Conservation (phyloP, 2,113 vertebrate species). For the Rallus limicola region DNA sequence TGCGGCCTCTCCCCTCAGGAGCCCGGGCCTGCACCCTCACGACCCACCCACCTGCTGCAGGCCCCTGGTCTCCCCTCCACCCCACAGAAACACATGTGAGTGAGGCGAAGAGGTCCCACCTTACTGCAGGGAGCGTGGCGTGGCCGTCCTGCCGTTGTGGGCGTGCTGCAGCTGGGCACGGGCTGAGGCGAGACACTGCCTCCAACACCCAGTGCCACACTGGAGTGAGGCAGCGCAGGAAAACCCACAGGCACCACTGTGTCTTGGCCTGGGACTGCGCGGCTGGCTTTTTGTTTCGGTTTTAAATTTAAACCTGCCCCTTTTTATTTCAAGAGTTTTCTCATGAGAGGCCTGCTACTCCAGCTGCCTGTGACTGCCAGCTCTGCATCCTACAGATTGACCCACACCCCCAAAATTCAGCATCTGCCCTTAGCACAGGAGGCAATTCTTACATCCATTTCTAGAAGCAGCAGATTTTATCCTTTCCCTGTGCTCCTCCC, state of each 20-base stretch:
- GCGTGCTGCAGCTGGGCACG: rapidly evolving
- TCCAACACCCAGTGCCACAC: rapidly evolving
- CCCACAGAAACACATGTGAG: rapidly evolving
- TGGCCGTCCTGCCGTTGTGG: rapidly evolving
- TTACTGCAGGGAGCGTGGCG: neutral
- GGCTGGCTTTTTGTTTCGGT: neutral
- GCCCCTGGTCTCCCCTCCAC: neutral
- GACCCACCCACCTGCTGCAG: rapidly evolving
- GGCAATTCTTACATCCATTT: neutral
- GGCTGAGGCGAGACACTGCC: neutral
- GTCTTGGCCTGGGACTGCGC: neutral
- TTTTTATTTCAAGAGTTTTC: neutral
- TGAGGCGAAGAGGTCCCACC: neutral
- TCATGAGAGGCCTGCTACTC: neutral
- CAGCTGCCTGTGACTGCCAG: neutral
- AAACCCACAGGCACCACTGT: neutral
- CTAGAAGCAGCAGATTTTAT: neutral
- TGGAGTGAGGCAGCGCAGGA: neutral
- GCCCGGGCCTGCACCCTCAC: rapidly evolving
- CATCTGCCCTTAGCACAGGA: neutral
- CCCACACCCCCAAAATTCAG: neutral
- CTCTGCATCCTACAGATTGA: neutral
- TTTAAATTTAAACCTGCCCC: neutral
- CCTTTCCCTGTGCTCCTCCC: neutral
- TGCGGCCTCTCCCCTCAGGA: neutral